phyloP scores from a whole-genome alignment of 2,113 vertebrate species.

The Colistium nudipinnis region DNA sequence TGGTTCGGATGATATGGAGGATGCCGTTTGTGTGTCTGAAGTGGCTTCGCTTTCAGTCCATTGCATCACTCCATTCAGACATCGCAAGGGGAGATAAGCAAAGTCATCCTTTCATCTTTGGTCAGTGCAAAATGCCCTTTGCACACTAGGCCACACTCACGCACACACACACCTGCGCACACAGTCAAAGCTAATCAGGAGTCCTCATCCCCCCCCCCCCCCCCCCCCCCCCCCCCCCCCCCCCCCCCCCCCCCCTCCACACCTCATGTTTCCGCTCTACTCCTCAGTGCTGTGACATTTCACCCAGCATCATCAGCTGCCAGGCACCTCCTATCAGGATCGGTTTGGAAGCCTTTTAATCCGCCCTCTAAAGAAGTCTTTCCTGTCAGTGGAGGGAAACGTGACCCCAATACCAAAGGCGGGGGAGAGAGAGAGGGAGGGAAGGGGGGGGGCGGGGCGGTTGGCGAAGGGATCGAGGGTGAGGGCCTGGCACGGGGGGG shows the following conservation, averaged over 20 bases:
- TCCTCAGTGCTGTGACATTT: slow-evolving; percentile 59
- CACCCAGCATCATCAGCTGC: slow-evolving; percentile 63
- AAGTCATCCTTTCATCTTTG: slow-evolving; percentile 62
- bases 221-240: slow-evolving; percentile 15
- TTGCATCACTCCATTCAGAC: slow-evolving; percentile 74
- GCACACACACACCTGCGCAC: slow-evolving; percentile 43
- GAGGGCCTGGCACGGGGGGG: slow-evolving; percentile 52
- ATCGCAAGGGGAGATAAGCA: slow-evolving; percentile 50
- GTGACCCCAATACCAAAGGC: slow-evolving; percentile 73
- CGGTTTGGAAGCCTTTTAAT: slow-evolving; percentile 73
- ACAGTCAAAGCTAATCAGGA: slow-evolving; percentile 60
- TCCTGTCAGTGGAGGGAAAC: slow-evolving; percentile 73
- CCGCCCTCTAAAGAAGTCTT: slow-evolving; percentile 70
- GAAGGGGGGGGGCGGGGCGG: neutral
- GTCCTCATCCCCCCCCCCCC: slow-evolving; percentile 28
- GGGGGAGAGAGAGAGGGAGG: slow-evolving; percentile 7
- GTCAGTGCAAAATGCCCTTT: slow-evolving; percentile 60
- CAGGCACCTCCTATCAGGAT: slow-evolving; percentile 74
- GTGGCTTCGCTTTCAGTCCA: slow-evolving; percentile 57
- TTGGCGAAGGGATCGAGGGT: slow-evolving; percentile 28
- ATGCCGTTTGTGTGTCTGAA: slow-evolving; percentile 42
- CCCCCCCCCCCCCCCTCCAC: neutral
- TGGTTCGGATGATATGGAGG: slow-evolving; percentile 5
- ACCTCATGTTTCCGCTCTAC: slow-evolving; percentile 19
- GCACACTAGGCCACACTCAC: slow-evolving; percentile 16